Evolutionary conservation across 2,888 invertebrate genomes (phyloP).

Genomic region (Ophioninae sp.): DNA sequence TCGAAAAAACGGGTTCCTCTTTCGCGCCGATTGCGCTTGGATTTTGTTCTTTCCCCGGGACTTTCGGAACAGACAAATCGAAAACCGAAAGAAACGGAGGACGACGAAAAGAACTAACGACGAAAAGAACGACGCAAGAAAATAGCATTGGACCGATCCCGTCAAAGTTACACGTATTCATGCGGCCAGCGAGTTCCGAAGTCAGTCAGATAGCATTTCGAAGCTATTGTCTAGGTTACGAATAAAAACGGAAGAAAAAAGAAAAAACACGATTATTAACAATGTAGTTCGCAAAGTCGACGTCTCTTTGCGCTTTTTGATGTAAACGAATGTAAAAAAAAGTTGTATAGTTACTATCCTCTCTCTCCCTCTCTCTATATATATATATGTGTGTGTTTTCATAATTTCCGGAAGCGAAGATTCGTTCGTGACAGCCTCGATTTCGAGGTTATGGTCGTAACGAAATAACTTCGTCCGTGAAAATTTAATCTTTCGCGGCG

Average conservation of each 20-base stretch:
- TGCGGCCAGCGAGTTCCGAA: slow-evolving; percentile 63
- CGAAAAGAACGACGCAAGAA: slow-evolving; percentile 3
- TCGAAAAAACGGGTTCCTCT: slow-evolving; percentile 9
- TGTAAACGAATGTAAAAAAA: slow-evolving; percentile 64
- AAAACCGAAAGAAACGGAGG: neutral
- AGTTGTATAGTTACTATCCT: slow-evolving; percentile 28
- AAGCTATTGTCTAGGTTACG: slow-evolving; percentile 60
- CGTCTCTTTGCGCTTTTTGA: slow-evolving; percentile 37
- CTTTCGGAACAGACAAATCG: too few species aligned
- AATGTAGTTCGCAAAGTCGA: slow-evolving; percentile 65
- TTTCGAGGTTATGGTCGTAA: neutral
- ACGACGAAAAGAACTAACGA: neutral
- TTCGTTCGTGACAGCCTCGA: neutral
- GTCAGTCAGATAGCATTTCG: slow-evolving; percentile 68
- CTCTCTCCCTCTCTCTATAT: too few species aligned
- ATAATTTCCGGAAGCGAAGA: slow-evolving; percentile 14
- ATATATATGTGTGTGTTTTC: slow-evolving; percentile 30
- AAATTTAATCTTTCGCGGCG: slow-evolving; percentile 1
- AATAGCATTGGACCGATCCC: slow-evolving; percentile 15
- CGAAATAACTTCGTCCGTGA: neutral
- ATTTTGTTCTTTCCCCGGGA: neutral
- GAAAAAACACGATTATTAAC: slow-evolving; percentile 67
- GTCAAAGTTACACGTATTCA: slow-evolving; percentile 63
- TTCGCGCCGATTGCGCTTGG: slow-evolving; percentile 10
- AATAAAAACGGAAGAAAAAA: slow-evolving; percentile 62